Evolutionary conservation across 2,888 invertebrate species (phyloP), one percentile per base, ranked within the genome.

Genomic region (Magallana nippona): DNA sequence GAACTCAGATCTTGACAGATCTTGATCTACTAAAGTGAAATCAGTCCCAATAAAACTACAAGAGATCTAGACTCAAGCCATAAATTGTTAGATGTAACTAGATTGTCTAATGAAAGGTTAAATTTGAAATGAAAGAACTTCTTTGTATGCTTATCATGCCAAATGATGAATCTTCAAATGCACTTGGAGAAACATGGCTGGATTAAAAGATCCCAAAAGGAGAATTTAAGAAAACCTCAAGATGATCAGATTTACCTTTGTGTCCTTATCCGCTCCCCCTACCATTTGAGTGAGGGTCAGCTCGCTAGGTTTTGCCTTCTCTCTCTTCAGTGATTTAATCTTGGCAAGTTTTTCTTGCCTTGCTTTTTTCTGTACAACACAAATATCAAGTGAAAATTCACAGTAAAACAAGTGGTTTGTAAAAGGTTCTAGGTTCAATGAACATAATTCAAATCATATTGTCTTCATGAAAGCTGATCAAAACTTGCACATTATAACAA

Each of bases 281-380:
- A 92, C 87, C 92, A 92, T 92, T 87, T 92, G 92, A 58, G 92
- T 92, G 81, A 92, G 85, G 19, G 92, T 92, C 81, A 91, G 78
- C 13, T 86, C 84, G n/a, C 84, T 19, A 44, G 27, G 56, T 83
- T 86, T 82, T 80, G 27, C 63, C 83, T 83, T 80, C 56, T 88
- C n/a, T 60, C 82, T 81, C 62, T 79, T 71, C 71, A 81, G 82
- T 83, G 56, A 32, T 82, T 55, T 79, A 10, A 27, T 56, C 63
- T 83, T 84, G 11, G 79, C 79, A 27, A 60, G 60, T 60, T 58
- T 71, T 63, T 71, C 78, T 19, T 55, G 22, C 56, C 80, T 81
- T 57, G 86, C 84, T 80, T 82, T 87, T 82, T 87, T 89, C 88
- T 89, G 82, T 27, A 87, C 84, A n/a, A 83, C 27, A 71, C 27